Base-by-base conservation (phyloP, 2,113 vertebrate species). In the Zootoca vivipara region DNA sequence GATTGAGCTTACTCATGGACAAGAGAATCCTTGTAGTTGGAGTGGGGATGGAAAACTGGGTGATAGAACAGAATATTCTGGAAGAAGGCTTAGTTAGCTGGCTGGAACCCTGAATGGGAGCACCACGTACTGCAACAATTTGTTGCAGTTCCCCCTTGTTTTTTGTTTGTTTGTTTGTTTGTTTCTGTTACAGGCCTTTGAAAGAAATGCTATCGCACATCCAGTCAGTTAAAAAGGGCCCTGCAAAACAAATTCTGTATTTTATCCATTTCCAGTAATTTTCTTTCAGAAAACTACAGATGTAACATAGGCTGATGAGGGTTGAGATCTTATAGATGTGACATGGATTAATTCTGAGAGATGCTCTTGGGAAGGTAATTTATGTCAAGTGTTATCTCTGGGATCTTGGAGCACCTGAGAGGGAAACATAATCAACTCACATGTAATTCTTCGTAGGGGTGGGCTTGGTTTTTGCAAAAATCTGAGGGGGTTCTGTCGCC, bases 321-420 rank as follows among this genome's bases (percentile, higher is more conserved):
- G 46, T 52, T 90, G 33, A 90, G 6, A 85, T 69, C 83, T 88
- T 85, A 18, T 90, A 73, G 69, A 64, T 30, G 73, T 28, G 85
- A 28, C 40, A 18, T 72, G 24, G 26, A 24, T 12, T 4, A 80
- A 62, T n/a, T 67, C 16, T 24, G 78, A 75, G 82, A 81, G n/a
- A 58, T 20, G 73, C 62, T 90, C 26, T 0, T 0, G 33, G 67
- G 52, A 79, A 86, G 7, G 85, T 30, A 38, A 74, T 77, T 24
- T 92, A 87, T 64, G 9, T 0, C 28, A 88, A 85, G 75, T 65
- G 16, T 28, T 9, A 52, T 52, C 69, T 12, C 15, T 52, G 46
- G 46, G 46, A 52, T 52, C 9, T 52, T 52, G 46, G 3, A 78
- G 33, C 0, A 83, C 30, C 0, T 0, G 4, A 90, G 52, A 30